Percentiles rank a stretch among this genome's conserved stretches.
Conservation (phyloP, 2,888 invertebrate genomes). For the Seladonia tumulorum region DNA sequence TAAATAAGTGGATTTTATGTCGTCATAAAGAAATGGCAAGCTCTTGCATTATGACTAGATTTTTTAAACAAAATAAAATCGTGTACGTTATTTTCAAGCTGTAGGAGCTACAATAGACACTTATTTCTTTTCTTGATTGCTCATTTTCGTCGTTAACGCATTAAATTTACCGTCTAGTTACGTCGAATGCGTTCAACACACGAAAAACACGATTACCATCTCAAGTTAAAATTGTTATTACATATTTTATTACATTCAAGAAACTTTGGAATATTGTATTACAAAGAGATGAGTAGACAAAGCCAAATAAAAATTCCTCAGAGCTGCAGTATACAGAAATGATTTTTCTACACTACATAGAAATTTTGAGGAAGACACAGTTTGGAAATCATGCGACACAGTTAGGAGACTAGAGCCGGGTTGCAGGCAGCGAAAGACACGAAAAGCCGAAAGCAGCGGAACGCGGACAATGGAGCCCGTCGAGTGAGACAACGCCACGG, state of each 20-base stretch:
- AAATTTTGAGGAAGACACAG: background rate
- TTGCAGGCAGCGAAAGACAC: background rate
- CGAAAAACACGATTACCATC: background rate
- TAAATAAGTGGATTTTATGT: too few relatives aligned
- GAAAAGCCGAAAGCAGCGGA: slow-evolving; percentile 70
- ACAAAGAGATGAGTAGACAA: too few relatives aligned
- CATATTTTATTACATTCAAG: background rate
- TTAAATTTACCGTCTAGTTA: background rate
- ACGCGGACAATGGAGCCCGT: slow-evolving; percentile 71
- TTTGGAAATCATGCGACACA: background rate
- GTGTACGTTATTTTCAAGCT: too few relatives aligned
- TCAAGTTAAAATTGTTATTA: background rate
- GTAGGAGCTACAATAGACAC: too few relatives aligned
- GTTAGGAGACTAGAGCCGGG: background rate
- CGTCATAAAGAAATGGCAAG: too few relatives aligned
- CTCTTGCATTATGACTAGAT: too few relatives aligned
- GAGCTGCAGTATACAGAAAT: background rate
- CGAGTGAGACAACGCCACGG: slow-evolving; percentile 81
- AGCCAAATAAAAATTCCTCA: background rate
- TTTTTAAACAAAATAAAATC: too few relatives aligned
- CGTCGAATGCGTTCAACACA: too few relatives aligned
- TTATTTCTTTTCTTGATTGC: too few relatives aligned
- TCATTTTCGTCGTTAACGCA: background rate
- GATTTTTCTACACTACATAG: background rate
- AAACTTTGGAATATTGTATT: background rate